A percentile compares a stretch with the other conserved stretches of the same genome.
Conservation (phyloP, 2,113 vertebrate genomes). For the Upupa epops region DNA sequence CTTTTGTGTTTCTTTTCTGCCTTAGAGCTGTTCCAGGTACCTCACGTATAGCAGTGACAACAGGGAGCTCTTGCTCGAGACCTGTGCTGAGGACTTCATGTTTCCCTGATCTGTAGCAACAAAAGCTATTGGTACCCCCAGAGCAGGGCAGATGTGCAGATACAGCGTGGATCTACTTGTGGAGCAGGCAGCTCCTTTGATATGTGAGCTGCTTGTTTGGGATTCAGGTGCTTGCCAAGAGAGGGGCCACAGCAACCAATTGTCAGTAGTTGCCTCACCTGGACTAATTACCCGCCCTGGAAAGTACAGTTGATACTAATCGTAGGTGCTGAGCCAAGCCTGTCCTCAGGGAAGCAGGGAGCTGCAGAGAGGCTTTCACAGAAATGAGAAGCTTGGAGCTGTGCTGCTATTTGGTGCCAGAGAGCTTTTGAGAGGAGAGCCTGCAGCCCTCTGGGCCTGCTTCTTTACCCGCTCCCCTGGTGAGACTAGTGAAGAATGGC, state of each 20-base stretch:
- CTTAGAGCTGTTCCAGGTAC: neutral
- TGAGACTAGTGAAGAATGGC: neutral
- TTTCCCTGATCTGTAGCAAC: neutral
- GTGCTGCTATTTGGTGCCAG: neutral
- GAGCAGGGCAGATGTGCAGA: neutral
- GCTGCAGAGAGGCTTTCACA: constrained; percentile 21
- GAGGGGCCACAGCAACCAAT: constrained; percentile 47
- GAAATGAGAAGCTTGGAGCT: constrained; percentile 3
- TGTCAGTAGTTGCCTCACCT: constrained; percentile 69
- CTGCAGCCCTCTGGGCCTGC: neutral
- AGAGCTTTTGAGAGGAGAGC: constrained; percentile 13
- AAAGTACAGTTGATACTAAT: constrained; percentile 65
- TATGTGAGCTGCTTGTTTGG: constrained; percentile 51
- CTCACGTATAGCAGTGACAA: neutral
- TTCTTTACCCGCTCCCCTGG: neutral
- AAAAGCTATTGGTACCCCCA: neutral
- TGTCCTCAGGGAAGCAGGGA: constrained; percentile 42
- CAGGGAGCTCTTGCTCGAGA: fast-evolving
- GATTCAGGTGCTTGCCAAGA: constrained; percentile 33
- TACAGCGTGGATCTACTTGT: neutral
- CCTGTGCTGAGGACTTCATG: neutral
- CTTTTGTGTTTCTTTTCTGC: neutral
- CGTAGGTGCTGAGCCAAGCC: constrained; percentile 49
- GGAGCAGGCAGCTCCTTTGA: constrained; percentile 63
- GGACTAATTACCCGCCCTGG: constrained; percentile 63